Percentiles rank a stretch among this genome's conserved stretches.
These are phyloP conservation scores for Liopterus haemorrhoidalis DNA, from an alignment of 2,888 invertebrate genomes.

Conservation along the genomic window DNA sequence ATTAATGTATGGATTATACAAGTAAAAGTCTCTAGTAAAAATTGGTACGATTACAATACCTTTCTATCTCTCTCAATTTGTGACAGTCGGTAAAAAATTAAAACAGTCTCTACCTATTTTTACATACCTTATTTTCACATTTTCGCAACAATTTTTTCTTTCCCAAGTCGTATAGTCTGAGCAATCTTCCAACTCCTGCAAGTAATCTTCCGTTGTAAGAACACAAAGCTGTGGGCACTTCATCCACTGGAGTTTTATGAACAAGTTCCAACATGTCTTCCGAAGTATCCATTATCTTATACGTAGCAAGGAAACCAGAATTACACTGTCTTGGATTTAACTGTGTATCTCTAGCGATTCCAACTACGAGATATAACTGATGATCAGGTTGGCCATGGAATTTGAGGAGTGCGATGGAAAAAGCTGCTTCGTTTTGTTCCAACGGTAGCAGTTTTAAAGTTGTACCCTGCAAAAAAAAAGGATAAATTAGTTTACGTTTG, in stretches of 20 bases:
- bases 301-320: constrained; percentile 83
- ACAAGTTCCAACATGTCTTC: constrained; percentile 84
- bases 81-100: constrained; percentile 2
- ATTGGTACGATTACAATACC: too few relatives aligned
- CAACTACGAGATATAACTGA: constrained; percentile 66
- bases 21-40: too few relatives aligned
- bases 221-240: constrained; percentile 75
- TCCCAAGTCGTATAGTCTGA: constrained; percentile 93
- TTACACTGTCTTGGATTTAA: constrained; percentile 79
- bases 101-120: neutral
- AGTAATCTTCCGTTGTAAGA: constrained; percentile 87
- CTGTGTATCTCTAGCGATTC: constrained; percentile 84
- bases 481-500: neutral
- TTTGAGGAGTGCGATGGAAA: constrained; percentile 68
- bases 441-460: constrained; percentile 74
- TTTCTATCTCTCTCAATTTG: constrained; percentile 1
- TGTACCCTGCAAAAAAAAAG: constrained; percentile 48
- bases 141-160: constrained; percentile 93
- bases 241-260: constrained; percentile 90
- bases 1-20: too few relatives aligned
- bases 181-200: constrained; percentile 86
- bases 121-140: constrained; percentile 83
- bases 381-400: constrained; percentile 45
- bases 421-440: constrained; percentile 95
- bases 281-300: constrained; percentile 67